Conservation (phyloP, 2,797 vertebrate species). For the Manis javanica region DNA sequence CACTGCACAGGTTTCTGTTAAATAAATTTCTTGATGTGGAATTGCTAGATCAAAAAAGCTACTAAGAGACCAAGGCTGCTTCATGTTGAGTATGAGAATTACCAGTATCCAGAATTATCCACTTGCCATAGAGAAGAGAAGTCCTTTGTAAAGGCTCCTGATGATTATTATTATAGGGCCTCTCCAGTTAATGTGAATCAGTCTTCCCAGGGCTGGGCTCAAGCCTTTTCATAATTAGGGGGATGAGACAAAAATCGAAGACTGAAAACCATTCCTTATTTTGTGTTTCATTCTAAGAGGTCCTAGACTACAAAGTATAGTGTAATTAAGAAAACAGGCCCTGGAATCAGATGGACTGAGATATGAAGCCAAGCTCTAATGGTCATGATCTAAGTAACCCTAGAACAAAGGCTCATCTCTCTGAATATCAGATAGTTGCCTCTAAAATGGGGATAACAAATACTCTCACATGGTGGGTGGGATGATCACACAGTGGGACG, state of each 20-base stretch:
- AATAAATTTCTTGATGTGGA: neutral
- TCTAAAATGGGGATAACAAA: neutral
- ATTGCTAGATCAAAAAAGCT: neutral
- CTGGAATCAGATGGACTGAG: neutral
- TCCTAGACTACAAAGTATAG: neutral
- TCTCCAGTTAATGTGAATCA: neutral
- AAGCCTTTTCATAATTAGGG: neutral
- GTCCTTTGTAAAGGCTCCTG: neutral
- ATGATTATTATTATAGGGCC: neutral
- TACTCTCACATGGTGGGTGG: neutral
- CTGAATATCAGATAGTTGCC: neutral
- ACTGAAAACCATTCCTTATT: neutral
- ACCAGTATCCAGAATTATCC: neutral
- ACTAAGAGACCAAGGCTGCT: neutral
- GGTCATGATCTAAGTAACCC: neutral
- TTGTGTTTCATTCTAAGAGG: constrained; percentile 2
- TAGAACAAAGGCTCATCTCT: neutral
- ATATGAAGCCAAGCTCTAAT: neutral
- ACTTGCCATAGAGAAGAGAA: neutral
- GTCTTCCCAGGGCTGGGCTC: neutral
- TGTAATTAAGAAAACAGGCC: neutral
- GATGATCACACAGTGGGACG: neutral
- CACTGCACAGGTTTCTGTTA: neutral
- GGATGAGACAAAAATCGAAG: neutral
- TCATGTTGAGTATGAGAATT: neutral